Conservation (phyloP, 2,888 invertebrate species). For the Coleophora flavipennella region DNA sequence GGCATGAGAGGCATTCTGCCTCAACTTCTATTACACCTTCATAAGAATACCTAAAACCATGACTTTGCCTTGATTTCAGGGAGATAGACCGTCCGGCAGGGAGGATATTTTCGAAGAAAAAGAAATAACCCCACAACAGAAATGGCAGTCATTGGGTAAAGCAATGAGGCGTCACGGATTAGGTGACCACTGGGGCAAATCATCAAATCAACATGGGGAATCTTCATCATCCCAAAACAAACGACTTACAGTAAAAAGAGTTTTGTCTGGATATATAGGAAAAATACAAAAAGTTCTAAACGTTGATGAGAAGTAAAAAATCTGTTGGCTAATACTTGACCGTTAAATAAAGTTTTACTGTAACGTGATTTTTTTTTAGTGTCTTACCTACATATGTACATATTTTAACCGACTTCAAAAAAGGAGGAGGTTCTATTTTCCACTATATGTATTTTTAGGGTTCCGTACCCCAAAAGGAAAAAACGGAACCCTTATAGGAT, state of each 20-base stretch:
- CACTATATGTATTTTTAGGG: no score
- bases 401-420: no score
- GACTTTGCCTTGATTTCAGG: conserved; percentile 31
- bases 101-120: conserved; percentile 49
- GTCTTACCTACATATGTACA: no score
- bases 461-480: no score
- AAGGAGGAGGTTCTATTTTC: no score
- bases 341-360: no score
- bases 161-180: conserved; percentile 61
- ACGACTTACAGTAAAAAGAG: conserved; percentile 53
- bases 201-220: conserved; percentile 42
- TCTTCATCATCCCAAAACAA: conserved; percentile 45
- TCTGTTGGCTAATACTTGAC: no score
- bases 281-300: conserved; percentile 39
- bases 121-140: conserved; percentile 52
- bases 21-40: no score
- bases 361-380: no score
- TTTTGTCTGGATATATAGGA: conserved; percentile 57
- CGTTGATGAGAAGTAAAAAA: conserved; percentile 36
- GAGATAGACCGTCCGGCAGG: conserved; percentile 49
- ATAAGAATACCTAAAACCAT: no score
- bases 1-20: no score
- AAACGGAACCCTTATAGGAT: no score
- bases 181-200: conserved; percentile 47
- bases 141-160: conserved; percentile 66